Percentiles rank a stretch among this genome's conserved stretches.
Conservation (phyloP, 2,797 vertebrate genomes). For the Pygocentrus nattereri region DNA sequence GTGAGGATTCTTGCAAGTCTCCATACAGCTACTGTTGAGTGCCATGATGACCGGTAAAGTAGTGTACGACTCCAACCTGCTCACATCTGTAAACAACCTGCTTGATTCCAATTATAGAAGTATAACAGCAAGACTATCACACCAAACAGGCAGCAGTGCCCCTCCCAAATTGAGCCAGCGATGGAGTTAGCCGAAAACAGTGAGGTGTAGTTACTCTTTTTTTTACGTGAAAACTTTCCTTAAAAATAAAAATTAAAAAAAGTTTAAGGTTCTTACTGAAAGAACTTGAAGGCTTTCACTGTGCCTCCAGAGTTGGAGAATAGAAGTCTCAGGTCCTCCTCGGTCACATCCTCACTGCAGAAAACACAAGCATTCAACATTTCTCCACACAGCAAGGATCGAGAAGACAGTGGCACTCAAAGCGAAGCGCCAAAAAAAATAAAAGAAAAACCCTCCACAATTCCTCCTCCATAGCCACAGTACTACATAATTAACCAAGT, state of each 20-base stretch:
- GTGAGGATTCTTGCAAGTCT: too few species aligned
- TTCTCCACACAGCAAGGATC: slow-evolving; percentile 13
- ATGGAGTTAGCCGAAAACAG: too few species aligned
- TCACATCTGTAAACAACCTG: too few species aligned
- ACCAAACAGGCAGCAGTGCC: too few species aligned
- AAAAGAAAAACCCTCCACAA: background rate
- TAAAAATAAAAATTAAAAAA: background rate
- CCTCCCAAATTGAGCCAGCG: too few species aligned
- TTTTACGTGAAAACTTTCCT: background rate
- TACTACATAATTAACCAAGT: slow-evolving; percentile 26
- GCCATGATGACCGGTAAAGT: too few species aligned
- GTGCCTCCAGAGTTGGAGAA: slow-evolving; percentile 95
- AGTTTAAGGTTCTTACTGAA: slow-evolving; percentile 88
- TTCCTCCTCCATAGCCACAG: slow-evolving; percentile 17
- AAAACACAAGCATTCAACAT: slow-evolving; percentile 33
- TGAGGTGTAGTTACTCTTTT: too few species aligned
- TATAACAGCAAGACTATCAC: too few species aligned
- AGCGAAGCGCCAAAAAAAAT: slow-evolving; percentile 28
- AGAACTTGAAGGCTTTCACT: slow-evolving; percentile 99
- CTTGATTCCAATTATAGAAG: too few species aligned
- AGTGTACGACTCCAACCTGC: too few species aligned
- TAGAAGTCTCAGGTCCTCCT: slow-evolving; percentile 93
- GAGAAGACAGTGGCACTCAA: slow-evolving; percentile 23
- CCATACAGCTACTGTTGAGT: too few species aligned
- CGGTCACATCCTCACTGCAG: slow-evolving; percentile 89